Base-by-base conservation (phyloP, 2,113 vertebrate genomes). In the Xenopus laevis region DNA sequence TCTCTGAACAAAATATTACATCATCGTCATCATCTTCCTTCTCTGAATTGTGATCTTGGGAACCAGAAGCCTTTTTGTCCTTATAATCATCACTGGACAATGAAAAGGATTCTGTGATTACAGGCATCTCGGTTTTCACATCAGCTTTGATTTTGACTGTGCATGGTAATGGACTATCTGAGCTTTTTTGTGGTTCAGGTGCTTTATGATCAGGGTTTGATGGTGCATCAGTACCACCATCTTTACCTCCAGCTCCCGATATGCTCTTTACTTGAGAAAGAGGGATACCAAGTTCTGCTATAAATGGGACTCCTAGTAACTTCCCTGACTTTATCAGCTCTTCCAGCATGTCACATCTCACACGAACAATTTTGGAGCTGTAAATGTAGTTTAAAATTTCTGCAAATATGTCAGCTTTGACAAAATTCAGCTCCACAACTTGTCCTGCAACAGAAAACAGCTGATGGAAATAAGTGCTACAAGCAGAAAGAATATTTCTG, bases 321-420 rank as follows among this genome's bases (percentile, higher is more conserved):
- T 98, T 91, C 74, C 97, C 97, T 0, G 96, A 96, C 60, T 88
- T 93, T 78, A 99, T 98, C 71, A 99, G 87, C 80, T 99, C 97
- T 70, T 98, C 94, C 0, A 98, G 91, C 85, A 94, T 90, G 87
- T 98, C 96, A 0, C 95, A 95, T 68, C 93, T 92, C 65, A 98
- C 68, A 0, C 94, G 91, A 46, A 89, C 74, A 80, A 98, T 91
- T 88, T 93, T 98, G 62, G 96, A 93, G 77, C 91, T 99, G 86
- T 99, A 99, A 79, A 99, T 98, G 81, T 97, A 99, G 83, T 98
- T 98, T 61, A 99, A 93, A 66, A 99, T 94, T 83, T 95, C 89
- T 27, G 96, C 96, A 85, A 99, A 99, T 65, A 98, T 93, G 82
- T 99, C 96, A 4, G 95, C 94, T 86, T 89, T 92, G 80, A 99